phyloP scores from a whole-genome alignment of 2,113 vertebrate genomes.

The Ictalurus furcatus region DNA sequence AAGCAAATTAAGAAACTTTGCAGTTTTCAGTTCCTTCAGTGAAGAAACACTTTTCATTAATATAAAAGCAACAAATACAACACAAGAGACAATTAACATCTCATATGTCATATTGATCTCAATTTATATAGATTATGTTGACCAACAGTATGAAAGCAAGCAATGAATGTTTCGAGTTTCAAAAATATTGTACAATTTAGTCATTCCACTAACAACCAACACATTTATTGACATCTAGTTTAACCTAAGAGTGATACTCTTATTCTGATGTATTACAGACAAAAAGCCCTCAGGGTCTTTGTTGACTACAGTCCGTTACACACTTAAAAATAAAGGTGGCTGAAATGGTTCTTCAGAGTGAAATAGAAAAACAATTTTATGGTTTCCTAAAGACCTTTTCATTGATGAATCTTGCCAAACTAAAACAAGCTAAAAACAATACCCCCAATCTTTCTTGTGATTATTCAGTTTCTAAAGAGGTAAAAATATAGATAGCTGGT shows the following conservation, averaged over 20 bases:
- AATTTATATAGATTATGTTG: background rate
- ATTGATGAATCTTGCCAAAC: background rate
- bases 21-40: slow-evolving; percentile 64
- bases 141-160: background rate
- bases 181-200: background rate
- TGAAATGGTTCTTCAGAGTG: background rate
- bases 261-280: background rate
- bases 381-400: background rate
- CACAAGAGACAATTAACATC: slow-evolving; percentile 34
- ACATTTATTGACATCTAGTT: slow-evolving; percentile 1
- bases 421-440: background rate
- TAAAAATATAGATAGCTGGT: background rate
- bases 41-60: slow-evolving; percentile 57
- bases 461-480: background rate
- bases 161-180: background rate
- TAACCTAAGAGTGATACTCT: background rate
- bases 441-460: background rate
- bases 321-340: background rate
- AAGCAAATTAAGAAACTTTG: slow-evolving; percentile 65
- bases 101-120: slow-evolving; percentile 10
- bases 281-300: background rate
- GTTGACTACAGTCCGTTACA: background rate
- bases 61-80: slow-evolving; percentile 56
- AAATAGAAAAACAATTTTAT: background rate
- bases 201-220: background rate